phyloP scores from a whole-genome alignment of 2,888 invertebrate species.

The Zygaena filipendulae region DNA sequence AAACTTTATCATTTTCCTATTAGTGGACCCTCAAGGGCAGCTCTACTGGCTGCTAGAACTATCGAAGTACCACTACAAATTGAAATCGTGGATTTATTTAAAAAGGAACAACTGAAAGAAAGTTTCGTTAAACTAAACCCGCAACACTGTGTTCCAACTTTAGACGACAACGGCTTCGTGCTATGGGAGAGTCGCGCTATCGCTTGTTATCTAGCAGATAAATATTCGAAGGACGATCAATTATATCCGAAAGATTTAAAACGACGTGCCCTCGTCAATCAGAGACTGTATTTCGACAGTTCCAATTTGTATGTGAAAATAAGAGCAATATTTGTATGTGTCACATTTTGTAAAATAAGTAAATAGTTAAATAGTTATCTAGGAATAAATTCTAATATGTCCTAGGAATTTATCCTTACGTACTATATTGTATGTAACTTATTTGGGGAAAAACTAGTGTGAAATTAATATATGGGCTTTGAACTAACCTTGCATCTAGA shows the following conservation, averaged over 20 bases:
- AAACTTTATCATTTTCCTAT: conserved; percentile 71
- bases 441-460: too few species aligned
- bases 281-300: conserved; percentile 72
- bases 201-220: conserved; percentile 69
- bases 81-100: conserved; percentile 64
- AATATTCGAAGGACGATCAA: conserved; percentile 68
- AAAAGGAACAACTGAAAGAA: conserved; percentile 68
- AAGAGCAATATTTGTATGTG: conserved; percentile 70
- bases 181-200: conserved; percentile 78
- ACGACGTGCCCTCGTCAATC: conserved; percentile 68
- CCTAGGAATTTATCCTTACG: not conserved
- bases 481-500: too few species aligned
- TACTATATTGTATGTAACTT: too few species aligned
- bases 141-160: conserved; percentile 74
- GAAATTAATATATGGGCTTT: too few species aligned
- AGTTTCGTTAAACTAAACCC: conserved; percentile 72
- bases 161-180: conserved; percentile 73
- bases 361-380: too few species aligned
- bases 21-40: conserved; percentile 72
- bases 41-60: conserved; percentile 68
- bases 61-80: conserved; percentile 61
- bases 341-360: not conserved
- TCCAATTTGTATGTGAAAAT: conserved; percentile 72
- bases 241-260: conserved; percentile 71
- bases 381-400: conserved; percentile 2